These are phyloP conservation scores for Thalassophryne amazonica DNA, from an alignment of 2,797 vertebrate genomes.

Conservation along the genomic window DNA sequence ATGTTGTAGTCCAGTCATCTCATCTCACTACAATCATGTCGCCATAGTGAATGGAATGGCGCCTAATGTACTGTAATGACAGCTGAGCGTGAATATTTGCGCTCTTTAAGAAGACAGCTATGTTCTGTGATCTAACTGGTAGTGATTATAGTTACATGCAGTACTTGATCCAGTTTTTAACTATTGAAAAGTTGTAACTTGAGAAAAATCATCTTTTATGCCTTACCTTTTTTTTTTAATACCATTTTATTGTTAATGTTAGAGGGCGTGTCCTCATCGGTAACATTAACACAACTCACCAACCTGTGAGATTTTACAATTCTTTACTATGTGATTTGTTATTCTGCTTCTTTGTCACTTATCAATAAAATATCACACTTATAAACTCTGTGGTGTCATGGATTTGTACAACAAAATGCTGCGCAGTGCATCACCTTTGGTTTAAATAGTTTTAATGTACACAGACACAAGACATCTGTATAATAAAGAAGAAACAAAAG, in stretches of 20 bases:
- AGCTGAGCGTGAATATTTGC: conserved; percentile 69
- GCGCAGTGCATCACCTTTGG: background rate
- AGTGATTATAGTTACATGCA: conserved; percentile 65
- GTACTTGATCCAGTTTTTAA: conserved; percentile 71
- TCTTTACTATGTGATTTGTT: conserved; percentile 69
- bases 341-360: conserved; percentile 65
- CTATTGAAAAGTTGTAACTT: conserved; percentile 72
- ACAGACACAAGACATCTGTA: conserved; percentile 30
- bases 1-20: conserved; percentile 68
- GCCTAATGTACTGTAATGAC: conserved; percentile 57
- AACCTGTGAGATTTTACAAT: conserved; percentile 71
- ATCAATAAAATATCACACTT: conserved; percentile 69
- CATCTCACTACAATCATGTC: conserved; percentile 58
- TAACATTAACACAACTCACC: conserved; percentile 68
- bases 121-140: conserved; percentile 67
- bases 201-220: conserved; percentile 66
- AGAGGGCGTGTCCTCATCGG: conserved; percentile 62
- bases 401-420: conserved; percentile 9
- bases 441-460: conserved; percentile 58
- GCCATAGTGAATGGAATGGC: conserved; percentile 50
- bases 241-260: conserved; percentile 63
- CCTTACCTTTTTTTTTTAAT: conserved; percentile 66
- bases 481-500: conserved; percentile 26
- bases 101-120: conserved; percentile 58
- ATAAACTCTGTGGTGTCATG: conserved; percentile 12